A percentile compares a stretch with the other conserved stretches of the same genome.
Evolutionary conservation across 2,113 vertebrate genomes (phyloP).

Genomic region (Dasyornis broadbenti): DNA sequence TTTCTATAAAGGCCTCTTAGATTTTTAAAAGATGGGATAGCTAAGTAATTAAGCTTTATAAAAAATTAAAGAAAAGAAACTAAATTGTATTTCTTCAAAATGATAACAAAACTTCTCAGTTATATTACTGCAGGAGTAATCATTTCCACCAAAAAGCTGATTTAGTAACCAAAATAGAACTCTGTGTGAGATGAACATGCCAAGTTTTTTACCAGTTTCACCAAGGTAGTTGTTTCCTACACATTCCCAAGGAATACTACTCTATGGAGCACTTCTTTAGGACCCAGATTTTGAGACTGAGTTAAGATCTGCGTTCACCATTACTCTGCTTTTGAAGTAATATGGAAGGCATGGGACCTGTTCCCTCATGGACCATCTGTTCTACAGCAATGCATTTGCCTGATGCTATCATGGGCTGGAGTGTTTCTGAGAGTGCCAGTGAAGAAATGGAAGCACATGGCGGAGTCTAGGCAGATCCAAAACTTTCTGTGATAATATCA

Average conservation of each 20-base stretch:
- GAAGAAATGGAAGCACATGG: background rate
- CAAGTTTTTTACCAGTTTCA: background rate
- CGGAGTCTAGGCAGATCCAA: background rate
- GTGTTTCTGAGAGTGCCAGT: accelerated
- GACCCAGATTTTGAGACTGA: background rate
- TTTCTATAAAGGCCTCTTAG: background rate
- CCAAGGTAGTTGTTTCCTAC: background rate
- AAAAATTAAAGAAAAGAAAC: background rate
- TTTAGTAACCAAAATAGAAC: background rate
- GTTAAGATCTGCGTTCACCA: background rate
- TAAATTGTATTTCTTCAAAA: background rate
- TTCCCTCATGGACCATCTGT: background rate
- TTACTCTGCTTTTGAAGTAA: background rate
- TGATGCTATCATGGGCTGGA: background rate
- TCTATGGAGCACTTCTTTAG: background rate
- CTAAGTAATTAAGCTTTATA: background rate
- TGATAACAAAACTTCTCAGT: background rate
- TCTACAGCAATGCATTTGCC: background rate
- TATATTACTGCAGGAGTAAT: background rate
- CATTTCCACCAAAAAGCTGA: background rate
- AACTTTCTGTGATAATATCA: background rate
- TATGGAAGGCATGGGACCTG: background rate
- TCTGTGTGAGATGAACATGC: background rate
- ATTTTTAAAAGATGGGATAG: background rate
- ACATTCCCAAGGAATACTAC: background rate